These are phyloP conservation scores for Pachycephala philippinensis DNA, from an alignment of 2,113 vertebrate species.

Conservation along the genomic window DNA sequence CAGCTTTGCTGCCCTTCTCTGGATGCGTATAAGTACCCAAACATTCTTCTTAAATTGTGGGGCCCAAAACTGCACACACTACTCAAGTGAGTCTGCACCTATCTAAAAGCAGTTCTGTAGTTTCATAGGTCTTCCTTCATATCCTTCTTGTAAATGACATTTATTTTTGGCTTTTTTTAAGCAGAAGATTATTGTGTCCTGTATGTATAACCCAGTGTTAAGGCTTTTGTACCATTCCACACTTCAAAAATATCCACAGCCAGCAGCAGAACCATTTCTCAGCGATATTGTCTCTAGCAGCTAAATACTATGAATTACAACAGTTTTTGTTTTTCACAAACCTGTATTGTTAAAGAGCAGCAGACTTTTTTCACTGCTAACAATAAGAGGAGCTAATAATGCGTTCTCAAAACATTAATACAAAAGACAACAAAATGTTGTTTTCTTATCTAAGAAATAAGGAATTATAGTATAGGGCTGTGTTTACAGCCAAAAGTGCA, in stretches of 20 bases:
- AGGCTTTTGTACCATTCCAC: neutral
- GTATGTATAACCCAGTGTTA: neutral
- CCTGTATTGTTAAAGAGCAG: constrained; percentile 14
- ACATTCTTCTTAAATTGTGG: neutral
- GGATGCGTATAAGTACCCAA: neutral
- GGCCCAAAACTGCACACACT: neutral
- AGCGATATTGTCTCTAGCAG: neutral
- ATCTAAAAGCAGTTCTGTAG: neutral
- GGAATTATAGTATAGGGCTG: constrained; percentile 43
- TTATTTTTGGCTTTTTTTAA: neutral
- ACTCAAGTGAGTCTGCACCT: neutral
- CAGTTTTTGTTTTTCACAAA: neutral
- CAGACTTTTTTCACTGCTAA: constrained; percentile 33
- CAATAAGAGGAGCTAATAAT: constrained; percentile 38
- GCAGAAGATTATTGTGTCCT: neutral
- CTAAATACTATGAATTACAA: neutral
- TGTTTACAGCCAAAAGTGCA: constrained; percentile 60
- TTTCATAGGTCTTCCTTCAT: neutral
- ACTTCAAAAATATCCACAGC: neutral
- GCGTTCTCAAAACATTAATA: constrained; percentile 39
- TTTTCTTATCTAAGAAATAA: constrained; percentile 64
- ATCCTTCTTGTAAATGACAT: neutral
- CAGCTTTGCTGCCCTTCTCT: neutral
- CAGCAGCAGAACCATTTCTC: neutral
- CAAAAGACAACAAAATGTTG: constrained; percentile 51